phyloP scores from a whole-genome alignment of 2,113 vertebrate species.

The Dromas ardeola region DNA sequence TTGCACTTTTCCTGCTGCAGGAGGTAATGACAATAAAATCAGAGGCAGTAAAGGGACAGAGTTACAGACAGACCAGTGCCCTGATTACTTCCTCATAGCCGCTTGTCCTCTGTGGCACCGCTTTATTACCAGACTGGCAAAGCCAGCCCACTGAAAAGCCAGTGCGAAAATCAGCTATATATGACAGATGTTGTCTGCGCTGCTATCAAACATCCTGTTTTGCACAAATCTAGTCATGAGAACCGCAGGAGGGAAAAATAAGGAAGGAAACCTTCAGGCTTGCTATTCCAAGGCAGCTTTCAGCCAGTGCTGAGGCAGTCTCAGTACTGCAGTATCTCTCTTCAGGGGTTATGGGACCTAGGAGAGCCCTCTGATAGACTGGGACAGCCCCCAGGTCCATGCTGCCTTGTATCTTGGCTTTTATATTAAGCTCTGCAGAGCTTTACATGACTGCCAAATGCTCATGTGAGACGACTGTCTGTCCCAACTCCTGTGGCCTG shows the following conservation, averaged over 20 bases:
- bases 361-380: neutral
- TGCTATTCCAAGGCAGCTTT: neutral
- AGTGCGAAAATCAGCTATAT: neutral
- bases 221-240: neutral
- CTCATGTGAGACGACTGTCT: neutral
- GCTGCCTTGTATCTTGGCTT: fast-evolving
- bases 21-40: neutral
- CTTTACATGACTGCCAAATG: neutral
- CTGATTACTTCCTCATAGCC: constrained; percentile 20
- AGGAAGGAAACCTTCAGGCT: neutral
- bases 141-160: neutral
- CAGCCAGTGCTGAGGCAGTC: neutral
- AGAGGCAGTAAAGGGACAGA: neutral
- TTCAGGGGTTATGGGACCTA: neutral
- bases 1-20: neutral
- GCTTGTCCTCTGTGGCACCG: fast-evolving
- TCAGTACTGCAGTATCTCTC: neutral
- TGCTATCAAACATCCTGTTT: neutral
- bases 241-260: neutral
- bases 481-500: neutral
- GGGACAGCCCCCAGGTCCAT: neutral
- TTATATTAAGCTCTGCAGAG: neutral
- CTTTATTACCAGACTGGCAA: neutral
- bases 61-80: neutral
- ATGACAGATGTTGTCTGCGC: neutral